A percentile compares a stretch with the other conserved stretches of the same genome.
These are phyloP conservation scores for Potamarius usumacintae DNA, from an alignment of 2,113 vertebrate species.

Conservation along the genomic window DNA sequence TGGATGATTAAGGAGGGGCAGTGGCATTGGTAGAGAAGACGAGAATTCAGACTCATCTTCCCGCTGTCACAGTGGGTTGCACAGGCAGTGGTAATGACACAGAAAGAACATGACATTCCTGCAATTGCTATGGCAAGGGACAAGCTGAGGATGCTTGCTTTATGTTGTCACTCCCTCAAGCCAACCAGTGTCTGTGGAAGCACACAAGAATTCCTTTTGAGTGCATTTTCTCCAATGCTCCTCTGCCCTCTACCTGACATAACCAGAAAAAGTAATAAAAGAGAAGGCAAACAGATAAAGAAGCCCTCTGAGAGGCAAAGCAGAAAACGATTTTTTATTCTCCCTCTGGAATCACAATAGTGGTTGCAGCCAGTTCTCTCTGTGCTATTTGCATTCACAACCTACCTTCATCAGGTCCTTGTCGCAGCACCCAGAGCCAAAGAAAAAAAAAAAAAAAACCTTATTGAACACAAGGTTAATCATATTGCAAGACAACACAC, in stretches of 20 bases:
- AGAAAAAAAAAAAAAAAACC: background rate
- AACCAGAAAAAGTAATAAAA: constrained; percentile 40
- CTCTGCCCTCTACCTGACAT: constrained; percentile 46
- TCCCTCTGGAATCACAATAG: constrained; percentile 51
- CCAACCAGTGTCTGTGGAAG: constrained; percentile 33
- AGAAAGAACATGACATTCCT: constrained; percentile 35
- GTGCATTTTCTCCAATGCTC: constrained; percentile 36
- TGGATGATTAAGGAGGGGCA: constrained; percentile 40
- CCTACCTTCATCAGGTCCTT: constrained; percentile 31
- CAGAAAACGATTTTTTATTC: constrained; percentile 56
- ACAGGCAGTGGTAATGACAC: constrained; percentile 47
- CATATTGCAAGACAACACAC: constrained; percentile 29
- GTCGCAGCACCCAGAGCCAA: background rate
- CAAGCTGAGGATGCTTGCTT: constrained; percentile 43
- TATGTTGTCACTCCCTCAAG: constrained; percentile 42
- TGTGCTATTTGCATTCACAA: constrained; percentile 35
- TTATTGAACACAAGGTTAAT: constrained; percentile 30
- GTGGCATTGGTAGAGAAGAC: background rate
- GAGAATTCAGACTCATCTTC: constrained; percentile 39
- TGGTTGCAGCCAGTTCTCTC: constrained; percentile 34
- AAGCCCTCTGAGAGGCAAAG: constrained; percentile 42
- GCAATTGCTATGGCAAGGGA: constrained; percentile 44
- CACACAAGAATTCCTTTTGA: constrained; percentile 42
- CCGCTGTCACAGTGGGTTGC: constrained; percentile 47
- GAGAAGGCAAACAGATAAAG: constrained; percentile 48